These are phyloP conservation scores for Sebastes goodei DNA, from an alignment of 2,797 vertebrate species.

Conservation along the genomic window DNA sequence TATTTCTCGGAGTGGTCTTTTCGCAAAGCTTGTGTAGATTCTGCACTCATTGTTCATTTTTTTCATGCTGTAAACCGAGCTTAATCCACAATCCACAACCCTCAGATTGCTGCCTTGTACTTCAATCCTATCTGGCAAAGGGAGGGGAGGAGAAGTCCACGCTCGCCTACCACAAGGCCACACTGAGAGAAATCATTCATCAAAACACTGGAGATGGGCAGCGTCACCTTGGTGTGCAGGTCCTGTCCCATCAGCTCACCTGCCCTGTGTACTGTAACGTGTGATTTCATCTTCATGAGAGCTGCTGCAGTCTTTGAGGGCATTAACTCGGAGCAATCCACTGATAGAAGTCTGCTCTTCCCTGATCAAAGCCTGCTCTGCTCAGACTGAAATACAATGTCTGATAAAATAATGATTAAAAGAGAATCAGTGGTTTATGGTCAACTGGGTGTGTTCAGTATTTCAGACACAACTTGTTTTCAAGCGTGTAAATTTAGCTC, in stretches of 20 bases:
- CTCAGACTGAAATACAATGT: conserved; percentile 9
- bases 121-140: conserved; percentile 66
- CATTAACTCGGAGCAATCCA: conserved; percentile 37
- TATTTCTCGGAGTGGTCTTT: conserved; percentile 28
- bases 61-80: conserved; percentile 50
- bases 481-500: conserved; percentile 34
- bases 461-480: conserved; percentile 6
- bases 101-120: conserved; percentile 69
- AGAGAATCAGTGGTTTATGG: not conserved
- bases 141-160: conserved; percentile 24
- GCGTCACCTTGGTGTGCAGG: conserved; percentile 46
- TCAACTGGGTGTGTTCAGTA: not conserved
- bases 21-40: conserved; percentile 20
- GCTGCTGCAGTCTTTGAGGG: conserved; percentile 42
- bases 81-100: conserved; percentile 79
- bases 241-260: conserved; percentile 39
- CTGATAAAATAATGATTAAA: conserved; percentile 41
- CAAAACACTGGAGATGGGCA: conserved; percentile 12
- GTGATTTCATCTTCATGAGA: conserved; percentile 49
- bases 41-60: conserved; percentile 48
- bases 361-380: conserved; percentile 37
- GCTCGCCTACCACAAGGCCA: conserved; percentile 6
- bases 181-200: conserved; percentile 22
- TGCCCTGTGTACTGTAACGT: conserved; percentile 15
- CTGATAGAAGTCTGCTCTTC: conserved; percentile 24